Evolutionary conservation across 2,113 vertebrate genomes (phyloP), one percentile per base, ranked within the genome.

Genomic region (Porphyrio hochstetteri): DNA sequence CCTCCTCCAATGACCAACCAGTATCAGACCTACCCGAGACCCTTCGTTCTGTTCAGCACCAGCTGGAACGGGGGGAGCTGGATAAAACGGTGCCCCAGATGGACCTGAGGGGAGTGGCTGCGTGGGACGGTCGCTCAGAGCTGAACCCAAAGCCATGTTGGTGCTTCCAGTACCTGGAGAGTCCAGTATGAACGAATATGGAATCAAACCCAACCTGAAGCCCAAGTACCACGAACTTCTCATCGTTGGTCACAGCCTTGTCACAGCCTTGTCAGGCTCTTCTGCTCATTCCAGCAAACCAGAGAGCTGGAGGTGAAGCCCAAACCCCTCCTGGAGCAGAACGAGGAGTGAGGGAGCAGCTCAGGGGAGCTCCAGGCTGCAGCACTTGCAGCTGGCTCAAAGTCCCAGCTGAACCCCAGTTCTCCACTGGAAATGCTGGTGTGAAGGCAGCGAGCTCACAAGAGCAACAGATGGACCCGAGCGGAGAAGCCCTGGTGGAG

Each of bases 221-320:
- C 4, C 5, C 29, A 46, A 52, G 29, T n/a, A 42, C 53, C 13
- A 12, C 0, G 5, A n/a, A n/a, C n/a, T n/a, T n/a, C n/a, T n/a
- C n/a, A n/a, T n/a, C n/a, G n/a, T n/a, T n/a, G n/a, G n/a, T n/a
- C n/a, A n/a, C n/a, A n/a, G n/a, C n/a, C n/a, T n/a, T n/a, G n/a
- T n/a, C 48, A 48, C 21, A 23, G 48, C 48, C 10, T 21, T 10
- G 6, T 23, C 48, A 16, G 56, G 40, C 61, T 17, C 28, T 16
- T 17, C 72, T 48, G 38, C 50, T 50, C 12, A 14, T 7, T 16
- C 0, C 0, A 23, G 38, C 25, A 7, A 29, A 28, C 44, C 25
- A 36, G 13, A 40, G 61, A 82, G 65, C 82, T 79, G 63, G 53
- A 88, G 36, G 8, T 3, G 9, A 77, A 74, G 15, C 23, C 40